These are phyloP conservation scores for Tenthredo mesomela DNA, from an alignment of 2,888 invertebrate genomes.

Conservation along the genomic window DNA sequence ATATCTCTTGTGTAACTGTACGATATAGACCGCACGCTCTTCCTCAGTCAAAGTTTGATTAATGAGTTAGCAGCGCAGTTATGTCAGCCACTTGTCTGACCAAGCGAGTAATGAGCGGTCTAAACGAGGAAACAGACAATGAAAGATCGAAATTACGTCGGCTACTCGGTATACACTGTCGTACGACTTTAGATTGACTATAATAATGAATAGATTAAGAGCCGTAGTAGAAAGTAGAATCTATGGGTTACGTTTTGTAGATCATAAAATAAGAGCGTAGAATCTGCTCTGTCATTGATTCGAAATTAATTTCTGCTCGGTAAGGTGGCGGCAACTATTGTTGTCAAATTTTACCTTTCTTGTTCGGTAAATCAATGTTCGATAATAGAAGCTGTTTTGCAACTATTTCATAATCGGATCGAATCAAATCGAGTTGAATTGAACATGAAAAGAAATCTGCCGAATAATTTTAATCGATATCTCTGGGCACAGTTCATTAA, in stretches of 20 bases:
- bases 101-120: conserved; percentile 23
- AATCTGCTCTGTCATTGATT: conserved; percentile 32
- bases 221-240: conserved; percentile 24
- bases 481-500: not conserved
- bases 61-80: conserved; percentile 5
- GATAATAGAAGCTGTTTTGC: not conserved
- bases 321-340: conserved; percentile 1
- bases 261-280: not conserved
- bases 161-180: not conserved
- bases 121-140: conserved; percentile 28
- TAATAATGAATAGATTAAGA: conserved; percentile 31
- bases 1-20: not conserved
- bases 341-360: conserved; percentile 40
- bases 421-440: conserved; percentile 15
- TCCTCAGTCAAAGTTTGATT: not conserved
- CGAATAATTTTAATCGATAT: conserved; percentile 55
- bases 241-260: not conserved
- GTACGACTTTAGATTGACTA: conserved; percentile 12
- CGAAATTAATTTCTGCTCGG: conserved; percentile 17
- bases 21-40: not conserved
- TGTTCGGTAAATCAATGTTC: conserved; percentile 11
- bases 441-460: conserved; percentile 51
- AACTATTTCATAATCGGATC: conserved; percentile 17
- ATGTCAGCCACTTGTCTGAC: conserved; percentile 28
- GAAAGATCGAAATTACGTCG: not conserved